Evolutionary conservation across 64 coral and sea anemone species (phyloP).

Genomic region (Actinia equina): DNA sequence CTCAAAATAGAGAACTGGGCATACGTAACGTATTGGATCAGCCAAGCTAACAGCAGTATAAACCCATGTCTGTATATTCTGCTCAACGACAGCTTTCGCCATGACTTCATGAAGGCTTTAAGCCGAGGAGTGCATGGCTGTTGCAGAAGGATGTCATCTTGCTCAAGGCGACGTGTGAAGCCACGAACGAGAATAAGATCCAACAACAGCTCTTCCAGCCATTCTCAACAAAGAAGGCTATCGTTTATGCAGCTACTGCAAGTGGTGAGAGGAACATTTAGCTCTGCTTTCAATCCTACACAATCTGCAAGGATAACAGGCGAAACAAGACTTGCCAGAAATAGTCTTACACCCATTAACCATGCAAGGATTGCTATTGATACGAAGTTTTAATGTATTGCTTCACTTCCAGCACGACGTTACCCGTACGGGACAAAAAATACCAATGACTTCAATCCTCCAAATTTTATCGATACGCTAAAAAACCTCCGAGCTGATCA

Average conservation of each 20-base stretch:
- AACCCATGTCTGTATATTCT: slow-evolving; percentile 20
- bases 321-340: slow-evolving; percentile 1
- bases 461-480: too few species aligned
- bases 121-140: background rate
- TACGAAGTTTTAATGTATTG: background rate
- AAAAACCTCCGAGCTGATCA: too few species aligned
- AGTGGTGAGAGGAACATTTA: slow-evolving; percentile 3
- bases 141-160: background rate
- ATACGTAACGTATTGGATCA: background rate
- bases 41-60: slow-evolving; percentile 33
- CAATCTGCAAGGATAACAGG: slow-evolving; percentile 6
- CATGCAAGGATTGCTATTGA: background rate
- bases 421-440: too few species aligned
- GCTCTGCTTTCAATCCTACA: background rate
- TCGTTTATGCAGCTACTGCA: slow-evolving; percentile 25
- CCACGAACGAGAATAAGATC: slow-evolving; percentile 1
- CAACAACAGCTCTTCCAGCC: background rate
- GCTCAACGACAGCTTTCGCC: slow-evolving; percentile 12
- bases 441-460: too few species aligned
- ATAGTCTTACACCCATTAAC: background rate
- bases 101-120: slow-evolving; percentile 4
- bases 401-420: too few species aligned
- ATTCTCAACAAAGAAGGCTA: background rate
- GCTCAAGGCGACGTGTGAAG: background rate
- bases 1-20: background rate